Evolutionary conservation across 92 coral and sea anemone genomes (phyloP), one percentile per base, ranked within the genome.

Genomic region (Phenganax subtilis): DNA sequence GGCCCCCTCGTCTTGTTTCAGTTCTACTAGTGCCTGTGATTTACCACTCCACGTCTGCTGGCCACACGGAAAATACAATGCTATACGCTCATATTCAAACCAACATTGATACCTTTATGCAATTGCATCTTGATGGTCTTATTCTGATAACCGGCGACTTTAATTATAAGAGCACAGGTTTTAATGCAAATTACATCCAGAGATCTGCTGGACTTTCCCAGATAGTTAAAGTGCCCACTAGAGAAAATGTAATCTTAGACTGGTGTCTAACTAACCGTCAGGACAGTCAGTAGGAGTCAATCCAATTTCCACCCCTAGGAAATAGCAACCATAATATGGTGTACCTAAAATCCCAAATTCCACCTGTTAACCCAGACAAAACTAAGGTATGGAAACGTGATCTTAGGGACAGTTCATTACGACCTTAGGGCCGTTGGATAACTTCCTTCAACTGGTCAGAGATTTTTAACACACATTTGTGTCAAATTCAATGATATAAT

Each of bases 261-360:
- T 75, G 80, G 80, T 75, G 80, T 25, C 31, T 75, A 55, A 53
- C 80, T 54, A 75, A 75, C 47, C 57, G 12, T 9, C 20, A 55
- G 6, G 62, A 53, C 37, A 55, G 16, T 54, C 10, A 54, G 0
- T 75, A 54, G 29, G 28, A 71, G n/a, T 53, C 80, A 17, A 56
- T 75, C 28, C 69, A 76, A 76, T 47, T 76, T 57, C 70, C 81
- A 8, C 81, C 61, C 10, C 4, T 75, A 8, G 80, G 80, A 27
- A 53, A 10, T 6, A 55, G 80, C 16, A 64, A 75, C 54, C 80
- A 75, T 55, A 54, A 75, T 17, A 55, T 27, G 65, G 47, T 75
- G 6, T 55, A 3, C 12, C 15, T 75, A 28, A 75, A 55, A 20
- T 54, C 80, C n/a, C 80, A 53, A 47, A 71, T 6, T 11, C 25